Evolutionary conservation across 2,888 invertebrate species (phyloP).

Genomic region (Stenichneumon culpator): DNA sequence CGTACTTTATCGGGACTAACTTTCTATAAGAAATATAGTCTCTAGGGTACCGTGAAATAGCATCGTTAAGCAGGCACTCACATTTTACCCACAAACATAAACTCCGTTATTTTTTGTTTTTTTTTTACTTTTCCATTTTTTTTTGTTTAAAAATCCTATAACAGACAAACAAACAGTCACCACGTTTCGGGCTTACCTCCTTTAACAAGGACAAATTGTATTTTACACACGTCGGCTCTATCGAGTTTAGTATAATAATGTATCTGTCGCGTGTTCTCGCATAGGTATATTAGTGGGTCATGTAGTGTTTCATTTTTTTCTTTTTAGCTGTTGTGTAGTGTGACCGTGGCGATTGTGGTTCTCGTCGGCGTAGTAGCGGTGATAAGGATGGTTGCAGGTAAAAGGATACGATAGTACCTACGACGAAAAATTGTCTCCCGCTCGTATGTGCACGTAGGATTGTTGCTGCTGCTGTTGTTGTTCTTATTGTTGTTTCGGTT

Average conservation of each 20-base stretch:
- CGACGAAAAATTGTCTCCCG: constrained; percentile 79
- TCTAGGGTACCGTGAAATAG: constrained; percentile 81
- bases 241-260: constrained; percentile 63
- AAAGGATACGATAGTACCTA: constrained; percentile 82
- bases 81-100: constrained; percentile 83
- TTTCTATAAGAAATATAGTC: constrained; percentile 71
- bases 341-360: constrained; percentile 69
- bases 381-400: constrained; percentile 76
- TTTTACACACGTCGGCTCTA: constrained; percentile 80
- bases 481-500: constrained; percentile 33
- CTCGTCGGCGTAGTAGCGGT: constrained; percentile 68
- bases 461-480: constrained; percentile 57
- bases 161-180: constrained; percentile 83
- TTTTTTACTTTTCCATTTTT: constrained; percentile 24
- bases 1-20: constrained; percentile 63
- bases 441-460: constrained; percentile 79
- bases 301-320: constrained; percentile 64
- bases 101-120: constrained; percentile 78
- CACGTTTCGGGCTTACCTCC: constrained; percentile 82
- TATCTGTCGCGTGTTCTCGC: constrained; percentile 66
- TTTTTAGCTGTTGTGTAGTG: constrained; percentile 66
- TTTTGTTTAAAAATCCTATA: constrained; percentile 78
- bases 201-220: constrained; percentile 81
- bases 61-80: constrained; percentile 83
- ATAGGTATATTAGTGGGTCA: constrained; percentile 47